Evolutionary conservation across 2,797 vertebrate species (phyloP), one percentile per base, ranked within the genome.

Genomic region (Gymnopithys bicolor): DNA sequence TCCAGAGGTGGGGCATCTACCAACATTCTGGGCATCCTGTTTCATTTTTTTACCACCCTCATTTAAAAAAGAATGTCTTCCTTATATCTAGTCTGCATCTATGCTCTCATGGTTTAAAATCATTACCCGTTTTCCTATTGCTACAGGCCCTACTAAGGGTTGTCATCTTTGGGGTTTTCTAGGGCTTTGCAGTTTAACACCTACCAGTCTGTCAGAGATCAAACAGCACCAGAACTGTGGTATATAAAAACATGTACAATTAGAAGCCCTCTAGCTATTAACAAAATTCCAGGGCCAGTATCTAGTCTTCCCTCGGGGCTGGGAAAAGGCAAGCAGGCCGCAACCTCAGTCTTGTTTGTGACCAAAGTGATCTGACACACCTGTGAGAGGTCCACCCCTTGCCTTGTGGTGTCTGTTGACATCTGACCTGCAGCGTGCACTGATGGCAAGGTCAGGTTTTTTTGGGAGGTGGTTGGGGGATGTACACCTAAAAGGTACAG

Each of bases 341-440:
- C 24, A 28, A 5, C 32, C 35, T 41, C 14, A 2, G 53, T 60
- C 68, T 56, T 75, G 21, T 49, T 77, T 9, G 12, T 78, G 73
- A 88, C 56, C 33, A 13, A 60, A 80, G 32, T 0, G 3, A 25
- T 60, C 43, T 69, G 46, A 5, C 17, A 10, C 2, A 4, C 21
- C 11, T 35, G n/a, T n/a, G 55, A 35, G 24, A 84, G 43, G 33
- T 37, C 30, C 25, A 25, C 19, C 1, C 1, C 28, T 68, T 73
- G 22, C 30, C 52, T 70, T 59, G n/a, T 62, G 63, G n/a, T 0
- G 0, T 33, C 43, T 90, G 39, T 25, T 35, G 76, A 7, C 30
- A 33, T 0, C 52, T 10, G 79, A 51, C 64, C n/a, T 52, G 41
- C 52, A 68, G 33, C 13, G 4, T 0, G 0, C 0, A 0, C 5